phyloP scores from a whole-genome alignment of 2,888 invertebrate species.

The Drosophila pegasa region DNA sequence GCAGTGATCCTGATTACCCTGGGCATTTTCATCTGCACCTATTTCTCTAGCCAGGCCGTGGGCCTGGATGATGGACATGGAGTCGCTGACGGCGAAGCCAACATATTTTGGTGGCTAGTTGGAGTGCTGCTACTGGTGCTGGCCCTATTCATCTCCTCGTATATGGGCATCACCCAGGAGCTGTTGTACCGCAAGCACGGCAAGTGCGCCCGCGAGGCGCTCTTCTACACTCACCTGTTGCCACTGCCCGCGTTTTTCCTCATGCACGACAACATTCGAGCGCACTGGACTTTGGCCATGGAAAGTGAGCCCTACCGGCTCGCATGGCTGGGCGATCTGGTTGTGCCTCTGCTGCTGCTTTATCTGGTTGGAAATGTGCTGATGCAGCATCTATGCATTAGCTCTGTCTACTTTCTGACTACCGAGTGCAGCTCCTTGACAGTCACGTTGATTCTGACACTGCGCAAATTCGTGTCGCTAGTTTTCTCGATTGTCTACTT shows the following conservation, averaged over 20 bases:
- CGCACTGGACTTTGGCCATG: slow-evolving; percentile 85
- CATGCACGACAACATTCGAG: slow-evolving; percentile 90
- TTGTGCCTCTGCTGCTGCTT: slow-evolving; percentile 58
- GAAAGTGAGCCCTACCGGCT: slow-evolving; percentile 42
- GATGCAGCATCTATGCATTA: slow-evolving; percentile 96
- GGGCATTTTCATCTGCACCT: slow-evolving; percentile 95
- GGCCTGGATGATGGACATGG: background rate
- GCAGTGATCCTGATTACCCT: slow-evolving; percentile 95
- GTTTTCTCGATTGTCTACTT: slow-evolving; percentile 96
- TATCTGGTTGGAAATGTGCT: slow-evolving; percentile 92
- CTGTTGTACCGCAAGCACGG: slow-evolving; percentile 92
- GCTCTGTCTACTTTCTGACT: slow-evolving; percentile 96
- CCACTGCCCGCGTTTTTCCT: slow-evolving; percentile 95
- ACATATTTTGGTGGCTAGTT: slow-evolving; percentile 86
- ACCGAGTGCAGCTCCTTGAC: slow-evolving; percentile 96
- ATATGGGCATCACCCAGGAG: slow-evolving; percentile 97
- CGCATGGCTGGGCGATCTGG: slow-evolving; percentile 26
- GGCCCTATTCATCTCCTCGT: slow-evolving; percentile 95
- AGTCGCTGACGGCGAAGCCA: background rate
- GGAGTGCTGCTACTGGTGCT: slow-evolving; percentile 93
- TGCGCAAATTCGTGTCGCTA: slow-evolving; percentile 97
- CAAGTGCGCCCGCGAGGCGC: slow-evolving; percentile 94
- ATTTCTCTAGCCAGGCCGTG: slow-evolving; percentile 60
- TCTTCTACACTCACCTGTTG: slow-evolving; percentile 94
- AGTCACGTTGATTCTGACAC: slow-evolving; percentile 96